Conservation (phyloP, 2,888 invertebrate genomes). For the Cephus nigrinus region DNA sequence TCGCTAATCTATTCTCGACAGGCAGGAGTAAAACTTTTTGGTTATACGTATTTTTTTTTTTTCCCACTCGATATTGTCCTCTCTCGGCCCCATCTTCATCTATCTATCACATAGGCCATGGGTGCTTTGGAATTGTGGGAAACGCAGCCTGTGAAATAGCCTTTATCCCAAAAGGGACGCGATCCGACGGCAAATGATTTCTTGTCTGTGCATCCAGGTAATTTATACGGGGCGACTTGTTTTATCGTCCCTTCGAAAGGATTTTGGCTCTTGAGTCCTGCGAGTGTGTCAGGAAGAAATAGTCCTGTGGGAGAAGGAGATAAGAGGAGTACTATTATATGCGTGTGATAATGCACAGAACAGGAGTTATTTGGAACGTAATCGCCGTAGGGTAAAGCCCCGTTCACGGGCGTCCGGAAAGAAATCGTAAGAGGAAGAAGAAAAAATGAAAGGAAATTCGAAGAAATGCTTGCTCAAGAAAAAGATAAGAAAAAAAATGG, state of each 20-base stretch:
- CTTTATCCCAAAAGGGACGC: not conserved
- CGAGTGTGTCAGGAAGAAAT: not conserved
- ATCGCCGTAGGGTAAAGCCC: not conserved
- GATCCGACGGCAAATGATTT: not conserved
- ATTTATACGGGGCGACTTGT: not conserved
- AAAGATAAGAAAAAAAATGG: not conserved
- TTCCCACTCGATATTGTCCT: not conserved
- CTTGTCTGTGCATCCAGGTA: not conserved
- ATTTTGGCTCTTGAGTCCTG: not conserved
- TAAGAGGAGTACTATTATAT: not conserved
- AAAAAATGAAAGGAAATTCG: not conserved
- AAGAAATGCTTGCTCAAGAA: not conserved
- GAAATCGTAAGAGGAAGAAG: not conserved
- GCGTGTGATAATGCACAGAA: not conserved
- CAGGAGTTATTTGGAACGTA: not conserved
- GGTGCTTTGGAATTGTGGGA: not conserved
- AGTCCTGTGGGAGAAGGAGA: not conserved
- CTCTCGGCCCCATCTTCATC: not conserved
- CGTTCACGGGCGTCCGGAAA: not conserved
- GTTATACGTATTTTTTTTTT: not conserved
- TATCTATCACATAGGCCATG: not conserved
- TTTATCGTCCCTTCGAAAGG: not conserved
- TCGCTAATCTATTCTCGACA: not conserved
- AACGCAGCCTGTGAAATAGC: not conserved
- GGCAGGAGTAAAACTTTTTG: not conserved